Conservation (phyloP, 1,140 invertebrate genomes). For the Drosophila rhopaloa region DNA sequence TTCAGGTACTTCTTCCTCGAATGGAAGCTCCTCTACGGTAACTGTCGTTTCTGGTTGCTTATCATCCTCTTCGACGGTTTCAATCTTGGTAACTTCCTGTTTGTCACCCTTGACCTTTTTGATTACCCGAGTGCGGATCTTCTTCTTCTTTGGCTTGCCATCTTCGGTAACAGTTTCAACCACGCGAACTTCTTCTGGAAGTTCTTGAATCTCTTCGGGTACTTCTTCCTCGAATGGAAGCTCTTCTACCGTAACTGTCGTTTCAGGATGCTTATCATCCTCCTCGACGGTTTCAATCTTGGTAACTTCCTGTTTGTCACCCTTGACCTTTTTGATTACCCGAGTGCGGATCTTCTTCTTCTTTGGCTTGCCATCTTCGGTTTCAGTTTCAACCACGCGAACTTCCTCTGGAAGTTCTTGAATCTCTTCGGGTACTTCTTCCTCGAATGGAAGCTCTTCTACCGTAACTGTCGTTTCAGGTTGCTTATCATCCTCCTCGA, state of each 20-base stretch:
- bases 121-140: slow-evolving; percentile 79
- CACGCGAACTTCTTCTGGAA: slow-evolving; percentile 3
- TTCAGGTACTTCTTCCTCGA: not conserved
- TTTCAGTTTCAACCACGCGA: not conserved
- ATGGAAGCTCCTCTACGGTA: not conserved
- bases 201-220: slow-evolving; percentile 1
- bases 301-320: slow-evolving; percentile 7
- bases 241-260: not conserved
- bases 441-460: not conserved
- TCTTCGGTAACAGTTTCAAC: slow-evolving; percentile 37
- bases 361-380: slow-evolving; percentile 1
- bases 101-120: slow-evolving; percentile 63
- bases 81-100: slow-evolving; percentile 5
- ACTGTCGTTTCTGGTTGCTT: not conserved
- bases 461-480: not conserved
- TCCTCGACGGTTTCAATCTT: slow-evolving; percentile 8
- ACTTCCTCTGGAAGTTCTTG: slow-evolving; percentile 7
- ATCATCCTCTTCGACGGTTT: slow-evolving; percentile 7
- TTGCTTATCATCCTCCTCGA: slow-evolving; percentile 4
- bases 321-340: slow-evolving; percentile 10
- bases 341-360: slow-evolving; percentile 11
- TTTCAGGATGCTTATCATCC: slow-evolving; percentile 1
- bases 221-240: not conserved
- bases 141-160: slow-evolving; percentile 73
- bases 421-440: not conserved